phyloP scores from a whole-genome alignment of 2,797 vertebrate genomes.

The Rhinella marina region DNA sequence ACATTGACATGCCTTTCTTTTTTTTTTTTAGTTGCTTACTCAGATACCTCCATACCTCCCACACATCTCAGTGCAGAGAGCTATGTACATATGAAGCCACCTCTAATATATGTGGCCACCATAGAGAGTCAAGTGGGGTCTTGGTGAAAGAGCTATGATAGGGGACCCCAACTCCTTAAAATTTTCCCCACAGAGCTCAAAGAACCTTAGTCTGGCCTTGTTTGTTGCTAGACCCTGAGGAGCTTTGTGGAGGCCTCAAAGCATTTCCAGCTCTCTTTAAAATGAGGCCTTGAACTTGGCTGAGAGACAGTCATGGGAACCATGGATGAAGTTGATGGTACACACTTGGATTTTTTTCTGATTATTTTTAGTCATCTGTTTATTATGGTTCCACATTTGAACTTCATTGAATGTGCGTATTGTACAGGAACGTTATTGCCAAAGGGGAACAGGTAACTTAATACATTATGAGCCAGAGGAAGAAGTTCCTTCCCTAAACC shows the following conservation, averaged over 20 bases:
- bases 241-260: background rate
- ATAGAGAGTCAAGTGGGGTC: too few species aligned
- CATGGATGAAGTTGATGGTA: background rate
- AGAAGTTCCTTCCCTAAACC: background rate
- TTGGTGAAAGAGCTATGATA: too few species aligned
- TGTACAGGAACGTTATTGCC: background rate
- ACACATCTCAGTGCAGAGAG: too few species aligned
- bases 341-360: background rate
- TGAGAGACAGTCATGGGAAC: background rate
- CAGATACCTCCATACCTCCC: too few species aligned
- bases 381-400: background rate
- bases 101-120: too few species aligned
- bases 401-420: background rate
- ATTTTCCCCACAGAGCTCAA: too few species aligned
- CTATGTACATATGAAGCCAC: too few species aligned
- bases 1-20: too few species aligned
- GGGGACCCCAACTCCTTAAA: too few species aligned
- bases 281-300: background rate
- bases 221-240: background rate
- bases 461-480: background rate
- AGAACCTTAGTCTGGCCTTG: too few species aligned
- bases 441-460: background rate
- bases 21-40: too few species aligned
- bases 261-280: background rate
- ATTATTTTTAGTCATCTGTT: background rate